Evolutionary conservation across 2,113 vertebrate species (phyloP).

Genomic region (Dryoscopus gambensis): DNA sequence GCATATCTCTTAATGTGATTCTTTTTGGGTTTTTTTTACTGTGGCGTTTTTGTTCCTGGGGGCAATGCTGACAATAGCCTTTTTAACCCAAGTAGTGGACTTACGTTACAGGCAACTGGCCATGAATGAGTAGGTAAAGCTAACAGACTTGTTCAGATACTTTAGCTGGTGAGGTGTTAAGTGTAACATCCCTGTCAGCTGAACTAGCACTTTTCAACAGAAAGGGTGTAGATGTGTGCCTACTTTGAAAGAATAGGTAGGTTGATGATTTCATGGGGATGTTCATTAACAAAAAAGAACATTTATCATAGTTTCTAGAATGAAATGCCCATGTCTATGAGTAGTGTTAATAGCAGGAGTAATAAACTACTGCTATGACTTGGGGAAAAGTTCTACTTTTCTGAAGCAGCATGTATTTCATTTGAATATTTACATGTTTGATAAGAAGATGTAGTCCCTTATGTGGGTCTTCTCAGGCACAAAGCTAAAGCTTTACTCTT

Average conservation of each 20-base stretch:
- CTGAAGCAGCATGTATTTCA: background rate
- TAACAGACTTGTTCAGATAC: background rate
- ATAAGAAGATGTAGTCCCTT: background rate
- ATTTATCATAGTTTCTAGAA: background rate
- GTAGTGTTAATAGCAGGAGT: background rate
- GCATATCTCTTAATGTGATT: background rate
- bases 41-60: background rate
- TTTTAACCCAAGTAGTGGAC: background rate
- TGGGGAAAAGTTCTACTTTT: background rate
- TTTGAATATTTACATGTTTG: background rate
- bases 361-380: background rate
- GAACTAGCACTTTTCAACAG: background rate
- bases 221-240: background rate
- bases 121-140: background rate
- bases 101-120: background rate
- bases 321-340: background rate
- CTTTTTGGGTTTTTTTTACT: background rate
- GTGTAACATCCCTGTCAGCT: background rate
- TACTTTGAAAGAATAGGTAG: background rate
- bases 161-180: background rate
- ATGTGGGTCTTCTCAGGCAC: background rate
- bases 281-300: background rate
- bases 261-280: background rate
- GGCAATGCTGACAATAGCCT: background rate
- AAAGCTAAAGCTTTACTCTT: background rate